Conservation (phyloP, 1,140 invertebrate genomes). For the Venturia canescens region DNA sequence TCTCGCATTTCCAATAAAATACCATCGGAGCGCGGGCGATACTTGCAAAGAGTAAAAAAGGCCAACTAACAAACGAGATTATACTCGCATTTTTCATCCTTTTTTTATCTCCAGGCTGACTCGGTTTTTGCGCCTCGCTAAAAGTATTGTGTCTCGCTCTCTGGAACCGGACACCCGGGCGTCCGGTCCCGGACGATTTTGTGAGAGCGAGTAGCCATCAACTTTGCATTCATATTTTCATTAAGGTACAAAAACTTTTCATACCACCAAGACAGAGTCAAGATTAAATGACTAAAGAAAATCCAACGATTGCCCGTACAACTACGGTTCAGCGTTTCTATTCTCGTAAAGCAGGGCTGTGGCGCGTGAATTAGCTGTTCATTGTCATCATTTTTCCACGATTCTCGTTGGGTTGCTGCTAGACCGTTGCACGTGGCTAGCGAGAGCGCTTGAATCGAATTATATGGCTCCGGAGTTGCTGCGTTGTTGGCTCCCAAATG, state of each 20-base stretch:
- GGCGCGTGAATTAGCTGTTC: too few species aligned
- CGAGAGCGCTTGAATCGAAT: too few species aligned
- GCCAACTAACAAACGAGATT: not conserved
- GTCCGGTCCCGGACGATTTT: not conserved
- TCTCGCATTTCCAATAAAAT: constrained; percentile 27
- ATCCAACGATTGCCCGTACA: too few species aligned
- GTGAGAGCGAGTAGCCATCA: not conserved
- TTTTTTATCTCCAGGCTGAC: not conserved
- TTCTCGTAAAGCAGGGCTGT: too few species aligned
- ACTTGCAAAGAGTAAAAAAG: not conserved
- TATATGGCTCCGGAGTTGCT: too few species aligned
- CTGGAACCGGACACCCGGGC: constrained; percentile 12
- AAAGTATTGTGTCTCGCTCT: not conserved
- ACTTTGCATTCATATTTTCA: not conserved
- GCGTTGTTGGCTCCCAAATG: too few species aligned
- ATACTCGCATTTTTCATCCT: not conserved
- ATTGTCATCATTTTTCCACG: too few species aligned
- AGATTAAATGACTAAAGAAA: too few species aligned
- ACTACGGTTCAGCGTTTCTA: too few species aligned
- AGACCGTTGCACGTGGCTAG: too few species aligned
- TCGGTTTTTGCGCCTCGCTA: not conserved
- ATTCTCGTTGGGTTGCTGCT: too few species aligned
- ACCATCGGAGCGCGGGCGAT: constrained; percentile 1
- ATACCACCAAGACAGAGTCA: too few species aligned
- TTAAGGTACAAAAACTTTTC: not conserved